Evolutionary conservation across 2,797 vertebrate species (phyloP).

Genomic region (Anguilla anguilla): DNA sequence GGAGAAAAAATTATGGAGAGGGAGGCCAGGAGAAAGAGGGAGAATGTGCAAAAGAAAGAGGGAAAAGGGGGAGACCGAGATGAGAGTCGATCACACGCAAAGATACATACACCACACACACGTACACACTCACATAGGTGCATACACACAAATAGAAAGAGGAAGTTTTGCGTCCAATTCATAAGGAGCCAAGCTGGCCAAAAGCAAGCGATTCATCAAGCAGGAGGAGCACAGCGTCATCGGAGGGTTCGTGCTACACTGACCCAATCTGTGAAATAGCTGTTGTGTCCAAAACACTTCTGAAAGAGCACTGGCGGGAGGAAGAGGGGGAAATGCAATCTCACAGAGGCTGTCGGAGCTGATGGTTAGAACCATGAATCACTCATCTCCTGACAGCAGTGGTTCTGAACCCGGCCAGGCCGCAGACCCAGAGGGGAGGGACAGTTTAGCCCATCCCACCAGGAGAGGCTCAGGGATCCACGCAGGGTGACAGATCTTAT

Average conservation of each 20-base stretch:
- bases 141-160: not conserved
- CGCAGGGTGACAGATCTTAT: not conserved
- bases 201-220: not conserved
- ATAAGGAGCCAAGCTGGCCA: not conserved
- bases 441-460: not conserved
- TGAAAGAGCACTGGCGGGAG: not conserved
- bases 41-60: not conserved
- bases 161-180: not conserved
- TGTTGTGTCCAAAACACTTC: slow-evolving; percentile 1
- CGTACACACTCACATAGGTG: not conserved
- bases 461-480: not conserved
- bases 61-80: not conserved
- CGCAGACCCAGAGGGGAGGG: not conserved
- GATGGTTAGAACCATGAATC: slow-evolving; percentile 5
- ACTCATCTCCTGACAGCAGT: not conserved
- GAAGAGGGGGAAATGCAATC: not conserved
- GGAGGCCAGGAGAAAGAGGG: not conserved
- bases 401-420: not conserved
- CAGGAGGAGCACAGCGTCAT: not conserved
- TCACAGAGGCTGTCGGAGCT: not conserved
- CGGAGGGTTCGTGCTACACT: not conserved
- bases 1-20: slow-evolving; percentile 2
- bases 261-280: not conserved
- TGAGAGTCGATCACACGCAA: not conserved
- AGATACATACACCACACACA: not conserved